Evolutionary conservation across 2,113 vertebrate species (phyloP).

Genomic region (Forbesichthys agassizii): DNA sequence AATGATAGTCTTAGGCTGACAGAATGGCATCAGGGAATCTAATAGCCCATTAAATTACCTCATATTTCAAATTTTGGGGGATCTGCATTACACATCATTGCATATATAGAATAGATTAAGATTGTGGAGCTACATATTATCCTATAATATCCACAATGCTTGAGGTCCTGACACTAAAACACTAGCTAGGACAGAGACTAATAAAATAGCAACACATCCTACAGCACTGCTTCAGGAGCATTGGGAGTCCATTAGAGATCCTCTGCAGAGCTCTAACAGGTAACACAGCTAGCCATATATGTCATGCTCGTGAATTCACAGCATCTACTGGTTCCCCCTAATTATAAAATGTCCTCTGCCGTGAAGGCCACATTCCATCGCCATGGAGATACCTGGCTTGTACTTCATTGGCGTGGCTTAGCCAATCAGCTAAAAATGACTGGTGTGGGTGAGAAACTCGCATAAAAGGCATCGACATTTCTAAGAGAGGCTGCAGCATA

Average conservation of each 20-base stretch:
- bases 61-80: slow-evolving; percentile 33
- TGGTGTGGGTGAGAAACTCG: neutral
- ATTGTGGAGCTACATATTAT: neutral
- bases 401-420: neutral
- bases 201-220: slow-evolving; percentile 49
- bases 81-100: slow-evolving; percentile 23
- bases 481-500: slow-evolving; percentile 4
- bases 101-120: slow-evolving; percentile 22
- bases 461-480: neutral
- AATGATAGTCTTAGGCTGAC: slow-evolving; percentile 62
- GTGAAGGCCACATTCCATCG: slow-evolving; percentile 47
- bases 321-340: slow-evolving; percentile 54
- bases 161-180: slow-evolving; percentile 27
- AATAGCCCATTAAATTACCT: slow-evolving; percentile 18
- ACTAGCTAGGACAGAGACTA: slow-evolving; percentile 38
- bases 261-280: slow-evolving; percentile 63
- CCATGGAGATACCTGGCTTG: slow-evolving; percentile 36
- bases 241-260: slow-evolving; percentile 64
- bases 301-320: slow-evolving; percentile 50
- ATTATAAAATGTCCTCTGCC: slow-evolving; percentile 63
- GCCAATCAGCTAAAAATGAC: slow-evolving; percentile 21
- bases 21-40: slow-evolving; percentile 2
- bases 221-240: slow-evolving; percentile 50
- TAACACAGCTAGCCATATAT: slow-evolving; percentile 59
- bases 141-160: slow-evolving; percentile 27